Conservation (phyloP, 2,797 vertebrate species). For the Pangasius mekongensis region DNA sequence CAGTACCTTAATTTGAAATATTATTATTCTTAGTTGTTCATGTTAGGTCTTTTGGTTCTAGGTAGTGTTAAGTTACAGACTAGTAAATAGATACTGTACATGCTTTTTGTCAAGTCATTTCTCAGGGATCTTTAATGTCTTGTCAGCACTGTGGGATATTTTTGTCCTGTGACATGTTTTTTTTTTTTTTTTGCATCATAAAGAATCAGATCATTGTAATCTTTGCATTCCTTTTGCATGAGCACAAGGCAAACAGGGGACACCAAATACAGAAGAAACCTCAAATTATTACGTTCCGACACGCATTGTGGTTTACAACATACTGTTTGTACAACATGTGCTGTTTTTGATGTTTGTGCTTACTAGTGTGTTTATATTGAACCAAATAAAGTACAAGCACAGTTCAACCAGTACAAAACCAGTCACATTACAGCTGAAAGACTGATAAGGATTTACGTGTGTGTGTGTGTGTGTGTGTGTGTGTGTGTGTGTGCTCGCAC, state of each 20-base stretch:
- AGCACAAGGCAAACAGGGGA: neutral
- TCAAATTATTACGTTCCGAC: neutral
- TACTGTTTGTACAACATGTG: neutral
- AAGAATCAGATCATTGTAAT: constrained; percentile 4
- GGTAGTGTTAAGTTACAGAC: neutral
- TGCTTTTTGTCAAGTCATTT: neutral
- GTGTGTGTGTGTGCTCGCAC: neutral
- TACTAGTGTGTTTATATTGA: neutral
- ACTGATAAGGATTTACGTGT: neutral
- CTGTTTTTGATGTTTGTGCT: constrained; percentile 13
- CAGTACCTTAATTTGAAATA: neutral
- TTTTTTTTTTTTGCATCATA: neutral
- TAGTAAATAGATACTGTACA: neutral
- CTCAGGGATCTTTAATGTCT: neutral
- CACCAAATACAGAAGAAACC: neutral
- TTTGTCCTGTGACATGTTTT: neutral
- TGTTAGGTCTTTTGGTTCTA: neutral
- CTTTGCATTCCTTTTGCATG: too few relatives aligned
- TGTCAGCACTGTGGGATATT: neutral
- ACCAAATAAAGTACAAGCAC: neutral
- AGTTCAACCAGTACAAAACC: neutral
- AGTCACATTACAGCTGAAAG: neutral
- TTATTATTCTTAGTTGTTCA: neutral
- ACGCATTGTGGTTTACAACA: neutral
- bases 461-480: neutral